Evolutionary conservation across 2,797 vertebrate genomes (phyloP), one percentile per base, ranked within the genome.

Genomic region (Oreortyx pictus): DNA sequence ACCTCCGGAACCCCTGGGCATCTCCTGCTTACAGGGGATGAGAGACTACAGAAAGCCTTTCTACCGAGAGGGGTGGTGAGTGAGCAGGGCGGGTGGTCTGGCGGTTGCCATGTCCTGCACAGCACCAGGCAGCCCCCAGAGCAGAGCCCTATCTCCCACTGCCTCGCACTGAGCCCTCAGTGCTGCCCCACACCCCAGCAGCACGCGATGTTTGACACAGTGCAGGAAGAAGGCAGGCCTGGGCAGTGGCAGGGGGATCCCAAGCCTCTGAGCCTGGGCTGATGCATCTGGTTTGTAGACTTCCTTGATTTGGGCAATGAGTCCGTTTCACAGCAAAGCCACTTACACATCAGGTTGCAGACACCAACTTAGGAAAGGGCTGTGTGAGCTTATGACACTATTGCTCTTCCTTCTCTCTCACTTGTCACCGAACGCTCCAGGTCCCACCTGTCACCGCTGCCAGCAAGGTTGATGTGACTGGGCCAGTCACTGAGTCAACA

Each of bases 321-420:
- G 39, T 37, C 85, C 8, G 35, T 83, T 71, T 66, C 68, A 50
- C 49, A 86, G 47, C 41, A 88, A 71, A 78, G 29, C 57, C 73
- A 25, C 60, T 7, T 4, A 62, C 27, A 50, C 44, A 43, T 1
- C 24, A 50, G n/a, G 35, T 59, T 78, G 56, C 61, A 66, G 41
- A 35, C 31, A 27, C 18, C 8, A 23, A 50, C 19, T 14, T 14
- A 46, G 35, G 47, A 66, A 81, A 86, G 41, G 62, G 27, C 33
- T n/a, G 11, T 0, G 1, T 18, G 43, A 76, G 7, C 16, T 60
- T 57, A 60, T 1, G 2, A 43, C 19, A 27, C 22, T 71, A 5
- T 12, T 35, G 52, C 22, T 80, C 52, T 59, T 70, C 46, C 41
- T 62, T 50, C 20, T 31, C 2, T 7, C n/a, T 49, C 14, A 4